phyloP scores from a whole-genome alignment of 2,888 invertebrate genomes.

The Lamellibrachia columna region DNA sequence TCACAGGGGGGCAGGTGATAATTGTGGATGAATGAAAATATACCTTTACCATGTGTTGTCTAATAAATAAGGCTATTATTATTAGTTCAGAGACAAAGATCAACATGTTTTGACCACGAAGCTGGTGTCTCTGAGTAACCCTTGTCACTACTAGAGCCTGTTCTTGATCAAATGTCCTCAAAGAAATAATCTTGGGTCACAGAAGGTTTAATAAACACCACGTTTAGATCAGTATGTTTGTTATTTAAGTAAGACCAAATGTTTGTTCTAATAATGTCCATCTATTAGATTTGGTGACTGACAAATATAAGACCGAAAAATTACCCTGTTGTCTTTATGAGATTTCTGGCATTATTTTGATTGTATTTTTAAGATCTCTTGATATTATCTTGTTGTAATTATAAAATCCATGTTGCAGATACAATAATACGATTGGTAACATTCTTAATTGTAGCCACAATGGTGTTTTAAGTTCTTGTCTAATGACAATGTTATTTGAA shows the following conservation, averaged over 20 bases:
- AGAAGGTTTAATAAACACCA: background rate
- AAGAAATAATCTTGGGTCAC: background rate
- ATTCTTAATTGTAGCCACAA: no score
- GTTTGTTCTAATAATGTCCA: background rate
- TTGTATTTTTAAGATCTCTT: no score
- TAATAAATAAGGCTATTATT: constrained; percentile 11
- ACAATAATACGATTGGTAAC: no score
- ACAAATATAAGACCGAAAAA: background rate
- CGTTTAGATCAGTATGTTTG: background rate
- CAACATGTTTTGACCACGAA: background rate
- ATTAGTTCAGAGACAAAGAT: background rate
- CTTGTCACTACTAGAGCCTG: background rate
- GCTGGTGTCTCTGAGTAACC: no score
- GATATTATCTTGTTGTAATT: background rate
- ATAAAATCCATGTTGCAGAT: background rate
- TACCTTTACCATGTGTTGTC: background rate
- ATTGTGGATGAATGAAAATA: background rate
- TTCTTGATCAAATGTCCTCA: background rate
- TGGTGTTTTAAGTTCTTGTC: no score
- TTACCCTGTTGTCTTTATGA: background rate
- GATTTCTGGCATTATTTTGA: background rate
- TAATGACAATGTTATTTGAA: no score
- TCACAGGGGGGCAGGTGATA: background rate
- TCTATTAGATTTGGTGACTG: background rate
- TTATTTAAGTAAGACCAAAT: background rate